A percentile compares a stretch with the other conserved stretches of the same genome.
phyloP scores from a whole-genome alignment of 2,888 invertebrate species.

The Sturmia bella region DNA sequence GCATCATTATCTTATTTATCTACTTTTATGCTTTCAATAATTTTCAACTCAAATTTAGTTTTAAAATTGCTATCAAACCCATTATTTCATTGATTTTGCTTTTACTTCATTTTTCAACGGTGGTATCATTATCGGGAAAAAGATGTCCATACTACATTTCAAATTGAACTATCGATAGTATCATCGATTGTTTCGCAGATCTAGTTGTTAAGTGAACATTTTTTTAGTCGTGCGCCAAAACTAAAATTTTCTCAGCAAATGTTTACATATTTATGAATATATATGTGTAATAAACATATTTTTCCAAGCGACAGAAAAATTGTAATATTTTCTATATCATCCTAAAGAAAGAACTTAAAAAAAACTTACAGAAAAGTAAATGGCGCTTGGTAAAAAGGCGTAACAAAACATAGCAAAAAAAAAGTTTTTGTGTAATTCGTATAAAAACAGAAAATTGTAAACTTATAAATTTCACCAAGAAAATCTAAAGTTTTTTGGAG shows the following conservation, averaged over 20 bases:
- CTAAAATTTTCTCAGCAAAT: constrained; percentile 24
- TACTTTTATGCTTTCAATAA: too few species aligned
- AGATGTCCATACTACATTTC: too few species aligned
- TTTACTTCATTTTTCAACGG: too few species aligned
- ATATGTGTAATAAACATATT: constrained; percentile 21
- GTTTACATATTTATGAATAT: constrained; percentile 27
- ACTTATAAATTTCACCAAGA: constrained; percentile 64
- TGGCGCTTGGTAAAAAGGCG: constrained; percentile 13
- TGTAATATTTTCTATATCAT: not conserved
- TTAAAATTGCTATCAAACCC: too few species aligned
- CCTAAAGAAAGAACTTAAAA: not conserved
- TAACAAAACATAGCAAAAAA: constrained; percentile 32
- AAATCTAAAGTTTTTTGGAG: constrained; percentile 71
- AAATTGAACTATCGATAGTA: too few species aligned
- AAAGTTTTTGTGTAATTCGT: not conserved
- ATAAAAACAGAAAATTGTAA: constrained; percentile 38
- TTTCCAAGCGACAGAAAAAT: constrained; percentile 1
- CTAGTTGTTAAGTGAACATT: constrained; percentile 57
- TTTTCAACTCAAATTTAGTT: too few species aligned
- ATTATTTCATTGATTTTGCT: too few species aligned
- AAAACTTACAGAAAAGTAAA: not conserved
- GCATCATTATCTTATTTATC: too few species aligned
- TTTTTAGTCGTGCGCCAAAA: constrained; percentile 65
- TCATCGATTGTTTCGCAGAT: too few species aligned
- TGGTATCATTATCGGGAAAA: too few species aligned